Percentiles rank a stretch among this genome's conserved stretches.
Conservation (phyloP, 1,140 invertebrate species). For the Archegozetes longisetosus region DNA sequence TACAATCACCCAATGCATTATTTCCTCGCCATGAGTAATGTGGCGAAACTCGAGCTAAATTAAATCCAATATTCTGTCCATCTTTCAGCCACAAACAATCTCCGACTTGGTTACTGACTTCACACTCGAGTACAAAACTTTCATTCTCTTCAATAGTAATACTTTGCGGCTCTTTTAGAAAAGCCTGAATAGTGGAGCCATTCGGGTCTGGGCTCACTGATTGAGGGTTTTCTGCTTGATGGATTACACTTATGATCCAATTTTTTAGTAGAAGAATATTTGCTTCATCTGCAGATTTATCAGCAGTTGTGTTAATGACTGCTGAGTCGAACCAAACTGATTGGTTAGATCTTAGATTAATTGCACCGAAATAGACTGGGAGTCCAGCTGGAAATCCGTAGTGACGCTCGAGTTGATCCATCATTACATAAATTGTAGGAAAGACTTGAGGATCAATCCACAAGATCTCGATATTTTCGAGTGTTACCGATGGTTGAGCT, state of each 20-base stretch:
- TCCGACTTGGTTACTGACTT: constrained; percentile 14
- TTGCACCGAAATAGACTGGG: neutral
- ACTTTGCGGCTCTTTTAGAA: constrained; percentile 13
- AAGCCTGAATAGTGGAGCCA: constrained; percentile 5
- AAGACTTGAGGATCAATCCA: constrained; percentile 21
- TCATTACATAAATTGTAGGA: constrained; percentile 13
- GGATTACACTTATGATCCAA: constrained; percentile 8
- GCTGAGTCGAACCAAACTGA: constrained; percentile 17
- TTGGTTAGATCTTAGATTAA: neutral
- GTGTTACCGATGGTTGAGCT: neutral
- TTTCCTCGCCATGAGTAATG: constrained; percentile 13
- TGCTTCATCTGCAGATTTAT: constrained; percentile 15
- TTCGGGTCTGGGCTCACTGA: neutral
- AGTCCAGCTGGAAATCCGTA: neutral
- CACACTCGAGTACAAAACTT: constrained; percentile 17
- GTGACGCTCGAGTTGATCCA: neutral
- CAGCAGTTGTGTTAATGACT: constrained; percentile 10
- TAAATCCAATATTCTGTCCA: constrained; percentile 17
- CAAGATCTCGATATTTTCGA: constrained; percentile 17
- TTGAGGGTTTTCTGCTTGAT: neutral
- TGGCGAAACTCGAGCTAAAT: constrained; percentile 8
- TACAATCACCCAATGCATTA: constrained; percentile 17
- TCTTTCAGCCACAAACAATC: constrained; percentile 20
- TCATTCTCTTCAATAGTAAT: constrained; percentile 11
- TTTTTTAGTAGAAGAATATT: constrained; percentile 16